Percentiles rank a stretch among this genome's conserved stretches.
These are phyloP conservation scores for Macrotis lagotis DNA, from an alignment of 2,113 vertebrate genomes.

Conservation along the genomic window DNA sequence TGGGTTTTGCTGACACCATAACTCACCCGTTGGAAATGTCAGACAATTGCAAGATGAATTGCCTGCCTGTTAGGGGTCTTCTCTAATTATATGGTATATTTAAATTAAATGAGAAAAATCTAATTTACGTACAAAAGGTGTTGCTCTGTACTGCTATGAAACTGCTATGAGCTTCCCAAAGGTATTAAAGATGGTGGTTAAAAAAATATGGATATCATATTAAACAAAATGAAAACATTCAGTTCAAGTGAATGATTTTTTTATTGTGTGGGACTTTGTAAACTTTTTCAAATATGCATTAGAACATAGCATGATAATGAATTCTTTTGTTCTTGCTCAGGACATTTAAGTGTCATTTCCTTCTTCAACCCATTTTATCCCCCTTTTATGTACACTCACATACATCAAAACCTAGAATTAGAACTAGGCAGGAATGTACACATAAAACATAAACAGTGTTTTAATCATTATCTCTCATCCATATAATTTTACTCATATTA, in stretches of 20 bases:
- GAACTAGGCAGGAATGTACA: not conserved
- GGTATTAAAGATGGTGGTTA: not conserved
- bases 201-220: not conserved
- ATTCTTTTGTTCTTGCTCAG: not conserved
- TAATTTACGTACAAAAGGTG: constrained; percentile 47
- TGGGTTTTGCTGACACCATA: constrained; percentile 8
- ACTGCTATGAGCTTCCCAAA: not conserved
- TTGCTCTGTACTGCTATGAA: not conserved
- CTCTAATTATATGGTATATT: constrained; percentile 64
- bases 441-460: not conserved
- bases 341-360: not conserved
- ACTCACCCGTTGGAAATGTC: constrained; percentile 60
- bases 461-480: not conserved
- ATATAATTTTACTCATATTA: not conserved
- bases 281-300: not conserved
- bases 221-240: not conserved
- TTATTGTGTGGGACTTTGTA: constrained; percentile 9
- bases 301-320: not conserved
- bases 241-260: not conserved
- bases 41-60: constrained; percentile 60
- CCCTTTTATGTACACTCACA: not conserved
- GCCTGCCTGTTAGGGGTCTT: constrained; percentile 30
- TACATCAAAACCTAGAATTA: not conserved
- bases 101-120: constrained; percentile 53
- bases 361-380: not conserved